These are phyloP conservation scores for Drosophila prolongata DNA, from an alignment of 2,888 invertebrate species.

Conservation along the genomic window DNA sequence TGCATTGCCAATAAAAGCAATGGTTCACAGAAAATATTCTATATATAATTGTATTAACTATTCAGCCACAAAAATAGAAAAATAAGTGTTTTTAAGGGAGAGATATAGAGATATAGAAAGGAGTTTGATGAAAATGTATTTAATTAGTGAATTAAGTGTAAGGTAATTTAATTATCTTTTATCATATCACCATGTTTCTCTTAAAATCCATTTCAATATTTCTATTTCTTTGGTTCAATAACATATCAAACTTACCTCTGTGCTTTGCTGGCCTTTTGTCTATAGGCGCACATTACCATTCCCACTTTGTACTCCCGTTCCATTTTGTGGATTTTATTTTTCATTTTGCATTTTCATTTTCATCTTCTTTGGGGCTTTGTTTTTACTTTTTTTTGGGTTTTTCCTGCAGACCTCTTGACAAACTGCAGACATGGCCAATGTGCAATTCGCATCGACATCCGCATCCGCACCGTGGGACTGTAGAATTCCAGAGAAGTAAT, in stretches of 20 bases:
- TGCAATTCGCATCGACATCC: conserved; percentile 52
- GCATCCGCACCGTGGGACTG: conserved; percentile 19
- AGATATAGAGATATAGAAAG: no score
- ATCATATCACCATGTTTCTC: no score
- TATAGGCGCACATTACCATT: conserved; percentile 69
- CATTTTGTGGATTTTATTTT: conserved; percentile 24
- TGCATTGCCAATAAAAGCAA: no score
- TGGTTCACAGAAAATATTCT: no score
- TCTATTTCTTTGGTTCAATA: background rate
- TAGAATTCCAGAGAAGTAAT: conserved; percentile 37
- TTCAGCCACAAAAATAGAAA: no score
- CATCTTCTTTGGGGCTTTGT: conserved; percentile 28
- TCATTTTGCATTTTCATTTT: conserved; percentile 30
- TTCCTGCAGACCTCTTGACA: conserved; percentile 62
- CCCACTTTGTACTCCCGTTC: conserved; percentile 48
- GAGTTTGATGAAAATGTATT: no score
- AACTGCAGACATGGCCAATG: conserved; percentile 66
- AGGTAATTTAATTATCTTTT: no score
- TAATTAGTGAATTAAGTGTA: no score
- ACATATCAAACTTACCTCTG: conserved; percentile 39
- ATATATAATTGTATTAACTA: no score
- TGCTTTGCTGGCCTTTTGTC: conserved; percentile 40
- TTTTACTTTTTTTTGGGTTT: conserved; percentile 30
- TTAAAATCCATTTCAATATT: no score
- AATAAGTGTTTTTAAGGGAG: no score